These are phyloP conservation scores for Melanotaenia parkinsoni DNA, from an alignment of 2,797 vertebrate species.

Conservation along the genomic window DNA sequence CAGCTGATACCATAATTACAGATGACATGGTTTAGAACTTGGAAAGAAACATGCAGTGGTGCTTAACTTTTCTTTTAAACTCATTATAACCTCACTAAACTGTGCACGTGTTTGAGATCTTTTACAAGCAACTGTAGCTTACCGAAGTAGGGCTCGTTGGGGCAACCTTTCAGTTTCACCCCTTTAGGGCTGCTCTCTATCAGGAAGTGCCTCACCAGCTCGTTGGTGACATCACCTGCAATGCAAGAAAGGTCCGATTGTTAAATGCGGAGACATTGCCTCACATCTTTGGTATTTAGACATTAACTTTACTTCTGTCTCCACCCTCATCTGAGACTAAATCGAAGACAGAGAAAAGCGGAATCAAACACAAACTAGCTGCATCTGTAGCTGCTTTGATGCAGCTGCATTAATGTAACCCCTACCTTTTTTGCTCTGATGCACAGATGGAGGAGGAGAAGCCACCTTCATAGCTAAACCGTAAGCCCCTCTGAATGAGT, in stretches of 20 bases:
- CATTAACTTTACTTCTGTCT: constrained; percentile 17
- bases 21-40: constrained; percentile 31
- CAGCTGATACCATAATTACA: constrained; percentile 55
- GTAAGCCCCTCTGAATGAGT: constrained; percentile 97
- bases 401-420: background rate
- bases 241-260: constrained; percentile 13
- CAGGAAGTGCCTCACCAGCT: constrained; percentile 97
- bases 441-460: constrained; percentile 90
- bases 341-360: constrained; percentile 3
- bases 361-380: constrained; percentile 2
- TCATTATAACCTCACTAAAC: background rate
- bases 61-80: constrained; percentile 1
- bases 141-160: constrained; percentile 98
- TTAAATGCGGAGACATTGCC: constrained; percentile 40
- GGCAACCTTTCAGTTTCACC: constrained; percentile 98
- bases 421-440: constrained; percentile 95
- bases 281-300: constrained; percentile 35
- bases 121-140: constrained; percentile 60
- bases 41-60: constrained; percentile 8
- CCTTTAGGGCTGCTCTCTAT: constrained; percentile 97
- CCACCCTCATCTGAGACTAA: constrained; percentile 2
- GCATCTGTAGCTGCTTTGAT: background rate
- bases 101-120: background rate
- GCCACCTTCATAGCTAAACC: constrained; percentile 98
- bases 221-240: constrained; percentile 90